Conservation (phyloP, 2,888 invertebrate genomes). For the Sisyra nigra region DNA sequence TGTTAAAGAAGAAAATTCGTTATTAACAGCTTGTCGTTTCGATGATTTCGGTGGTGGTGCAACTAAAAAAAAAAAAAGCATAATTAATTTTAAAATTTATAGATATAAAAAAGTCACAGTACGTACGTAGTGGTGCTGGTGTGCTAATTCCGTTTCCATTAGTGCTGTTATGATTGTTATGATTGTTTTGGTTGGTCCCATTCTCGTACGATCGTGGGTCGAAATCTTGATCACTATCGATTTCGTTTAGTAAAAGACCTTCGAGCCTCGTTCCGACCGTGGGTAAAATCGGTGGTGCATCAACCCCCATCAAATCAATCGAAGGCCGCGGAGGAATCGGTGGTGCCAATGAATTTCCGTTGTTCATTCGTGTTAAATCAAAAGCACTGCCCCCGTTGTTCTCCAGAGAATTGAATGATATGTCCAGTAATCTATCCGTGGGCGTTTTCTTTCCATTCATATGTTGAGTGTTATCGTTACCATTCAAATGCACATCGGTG, state of each 20-base stretch:
- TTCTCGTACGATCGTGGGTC: conserved; percentile 76
- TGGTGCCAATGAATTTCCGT: conserved; percentile 15
- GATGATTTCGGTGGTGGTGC: conserved; percentile 77
- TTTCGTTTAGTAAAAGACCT: conserved; percentile 58
- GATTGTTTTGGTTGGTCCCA: conserved; percentile 25
- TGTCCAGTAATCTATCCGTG: conserved; percentile 16
- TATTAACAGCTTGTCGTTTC: conserved; percentile 24
- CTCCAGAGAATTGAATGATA: neutral
- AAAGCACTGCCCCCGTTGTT: conserved; percentile 2
- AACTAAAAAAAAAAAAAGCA: conserved; percentile 56
- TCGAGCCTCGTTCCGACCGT: conserved; percentile 64
- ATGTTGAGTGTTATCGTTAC: conserved; percentile 14
- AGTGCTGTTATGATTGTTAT: conserved; percentile 22
- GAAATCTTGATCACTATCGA: conserved; percentile 67
- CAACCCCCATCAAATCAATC: conserved; percentile 17
- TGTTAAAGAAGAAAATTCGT: conserved; percentile 19
- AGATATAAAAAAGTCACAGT: neutral
- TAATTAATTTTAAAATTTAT: neutral
- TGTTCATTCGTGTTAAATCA: too few species aligned
- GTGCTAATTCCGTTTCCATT: conserved; percentile 20
- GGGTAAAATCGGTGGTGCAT: conserved; percentile 28
- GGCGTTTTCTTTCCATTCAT: conserved; percentile 6
- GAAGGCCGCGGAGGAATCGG: conserved; percentile 32
- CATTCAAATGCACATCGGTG: neutral
- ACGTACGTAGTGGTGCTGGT: conserved; percentile 48